These are phyloP conservation scores for Myripristis murdjan DNA, from an alignment of 2,797 vertebrate genomes.

Conservation along the genomic window DNA sequence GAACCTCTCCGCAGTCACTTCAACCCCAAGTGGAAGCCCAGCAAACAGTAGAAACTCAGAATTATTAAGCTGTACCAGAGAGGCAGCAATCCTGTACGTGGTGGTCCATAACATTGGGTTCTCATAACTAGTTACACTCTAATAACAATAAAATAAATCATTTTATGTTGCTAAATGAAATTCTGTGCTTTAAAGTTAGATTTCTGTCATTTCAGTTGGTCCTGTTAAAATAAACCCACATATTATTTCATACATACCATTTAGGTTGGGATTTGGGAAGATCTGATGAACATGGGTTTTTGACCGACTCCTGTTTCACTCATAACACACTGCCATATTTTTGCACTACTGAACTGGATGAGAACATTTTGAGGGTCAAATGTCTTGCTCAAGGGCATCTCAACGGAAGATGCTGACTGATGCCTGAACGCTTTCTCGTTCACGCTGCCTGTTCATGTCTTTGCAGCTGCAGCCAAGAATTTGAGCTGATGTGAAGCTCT, in stretches of 20 bases:
- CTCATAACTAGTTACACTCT: too few relatives aligned
- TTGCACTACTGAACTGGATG: neutral
- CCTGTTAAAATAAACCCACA: neutral
- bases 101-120: too few relatives aligned
- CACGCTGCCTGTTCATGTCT: too few relatives aligned
- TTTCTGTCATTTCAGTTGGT: conserved; percentile 6
- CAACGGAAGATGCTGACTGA: neutral
- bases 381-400: neutral
- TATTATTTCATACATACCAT: neutral
- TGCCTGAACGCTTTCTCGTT: too few relatives aligned
- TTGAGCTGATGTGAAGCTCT: neutral
- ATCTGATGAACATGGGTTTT: too few relatives aligned
- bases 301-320: too few relatives aligned
- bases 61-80: neutral
- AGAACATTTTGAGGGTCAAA: neutral
- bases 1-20: conserved; percentile 93
- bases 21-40: conserved; percentile 85
- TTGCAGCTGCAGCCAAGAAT: too few relatives aligned
- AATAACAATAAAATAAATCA: too few relatives aligned
- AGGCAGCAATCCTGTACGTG: neutral
- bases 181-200: neutral
- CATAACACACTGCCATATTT: too few relatives aligned
- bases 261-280: neutral
- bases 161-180: too few relatives aligned
- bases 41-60: conserved; percentile 75